Evolutionary conservation across 2,888 invertebrate genomes (phyloP).

Genomic region (Hydriomena furcata): DNA sequence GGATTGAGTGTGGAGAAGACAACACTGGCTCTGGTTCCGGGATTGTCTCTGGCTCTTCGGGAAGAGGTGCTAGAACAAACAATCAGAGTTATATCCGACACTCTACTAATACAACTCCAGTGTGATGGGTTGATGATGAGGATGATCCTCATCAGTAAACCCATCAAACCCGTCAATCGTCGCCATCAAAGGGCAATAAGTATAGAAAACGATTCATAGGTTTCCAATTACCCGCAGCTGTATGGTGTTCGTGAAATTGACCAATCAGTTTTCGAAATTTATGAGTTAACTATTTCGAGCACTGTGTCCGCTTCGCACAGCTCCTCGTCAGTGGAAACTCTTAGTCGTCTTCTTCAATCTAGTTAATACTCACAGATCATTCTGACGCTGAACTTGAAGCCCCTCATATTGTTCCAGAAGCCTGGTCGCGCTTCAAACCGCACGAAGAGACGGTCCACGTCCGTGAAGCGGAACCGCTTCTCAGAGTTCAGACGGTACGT

Average conservation of each 20-base stretch:
- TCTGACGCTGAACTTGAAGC: conserved; percentile 60
- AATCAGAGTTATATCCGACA: no score
- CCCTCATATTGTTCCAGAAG: conserved; percentile 41
- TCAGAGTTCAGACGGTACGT: conserved; percentile 53
- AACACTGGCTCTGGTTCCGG: conserved; percentile 53
- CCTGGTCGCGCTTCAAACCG: conserved; percentile 54
- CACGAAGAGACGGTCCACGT: conserved; percentile 64
- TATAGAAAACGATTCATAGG: no score
- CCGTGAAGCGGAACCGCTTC: conserved; percentile 58
- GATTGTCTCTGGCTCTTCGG: conserved; percentile 30
- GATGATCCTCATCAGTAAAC: no score
- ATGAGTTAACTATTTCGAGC: no score
- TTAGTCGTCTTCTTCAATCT: background rate
- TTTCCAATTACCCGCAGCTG: no score
- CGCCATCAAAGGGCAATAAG: no score
- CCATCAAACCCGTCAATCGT: no score
- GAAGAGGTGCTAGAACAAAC: conserved; percentile 40
- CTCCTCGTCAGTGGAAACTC: no score
- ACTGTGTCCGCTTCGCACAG: no score
- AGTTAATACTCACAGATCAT: conserved; percentile 60
- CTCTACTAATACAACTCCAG: no score
- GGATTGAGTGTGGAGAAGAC: conserved; percentile 44
- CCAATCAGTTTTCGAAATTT: background rate
- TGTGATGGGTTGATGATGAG: no score
- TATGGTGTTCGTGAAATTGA: no score